Evolutionary conservation across 2,797 vertebrate species (phyloP), one percentile per base, ranked within the genome.

Genomic region (Eremophila alpestris): DNA sequence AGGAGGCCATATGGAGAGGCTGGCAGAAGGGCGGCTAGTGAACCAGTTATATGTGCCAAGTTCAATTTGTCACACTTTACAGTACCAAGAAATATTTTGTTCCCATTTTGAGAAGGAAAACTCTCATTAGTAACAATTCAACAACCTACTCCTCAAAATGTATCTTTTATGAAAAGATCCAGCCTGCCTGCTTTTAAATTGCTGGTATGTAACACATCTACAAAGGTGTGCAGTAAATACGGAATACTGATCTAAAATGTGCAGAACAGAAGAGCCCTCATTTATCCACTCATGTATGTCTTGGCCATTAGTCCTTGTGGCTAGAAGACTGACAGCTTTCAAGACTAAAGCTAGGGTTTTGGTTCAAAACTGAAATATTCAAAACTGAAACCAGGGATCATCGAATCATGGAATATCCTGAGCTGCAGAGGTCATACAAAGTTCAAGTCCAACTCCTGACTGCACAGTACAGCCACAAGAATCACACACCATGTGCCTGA

Each of bases 21-120:
- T 87, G 84, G 88, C 95, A 96, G 95, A 96, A 95, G 92, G 96
- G 93, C 95, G 94, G 95, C 95, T 95, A 95, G 95, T 95, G 95
- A 97, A 97, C 93, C 95, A 95, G 93, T 81, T 96, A 87, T 59
- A 75, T 15, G 55, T 96, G 96, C 94, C 97, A 95, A 55, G 62
- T 92, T 91, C 79, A 52, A 96, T 97, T 94, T 89, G 85, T 97
- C 95, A 96, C 75, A 88, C 41, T 84, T 87, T 73, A 62, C 38
- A 51, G 64, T 82, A 78, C 56, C 10, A 13, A 89, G 62, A 93
- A 91, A 73, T 92, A 71, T 24, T 95, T 91, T 87, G 34, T 63
- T 81, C 80, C 95, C 2, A 0, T 83, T 93, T 91, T 76, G 46
- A 85, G 46, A 74, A 77, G 43, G 48, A 86, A 76, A 75, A 48